Evolutionary conservation across 2,797 vertebrate genomes (phyloP), one percentile per base, ranked within the genome.

Genomic region (Tokudaia tokunoshimensis): DNA sequence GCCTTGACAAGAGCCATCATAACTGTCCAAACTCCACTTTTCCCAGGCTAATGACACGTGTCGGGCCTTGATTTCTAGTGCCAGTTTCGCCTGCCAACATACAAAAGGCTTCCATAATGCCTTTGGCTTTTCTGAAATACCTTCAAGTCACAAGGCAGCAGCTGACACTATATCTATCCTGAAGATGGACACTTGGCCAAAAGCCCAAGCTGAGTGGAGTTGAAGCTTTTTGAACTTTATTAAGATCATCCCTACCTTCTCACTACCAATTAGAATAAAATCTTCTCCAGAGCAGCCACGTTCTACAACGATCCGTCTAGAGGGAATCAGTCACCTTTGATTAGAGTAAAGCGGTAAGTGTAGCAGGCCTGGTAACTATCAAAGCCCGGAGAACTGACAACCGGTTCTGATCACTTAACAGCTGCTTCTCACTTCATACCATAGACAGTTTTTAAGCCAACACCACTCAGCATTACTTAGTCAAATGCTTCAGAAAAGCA

Each of bases 221-320:
- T 96, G 52, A 61, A 94, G n/a, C 29, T 92, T 95, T 92, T 94
- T 96, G 63, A 97, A 94, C 79, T 96, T 89, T 76, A 92, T 29
- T 94, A 92, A 91, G 97, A 95, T 92, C 47, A 96, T 65, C 94
- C 70, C 89, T 95, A 89, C 75, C 47, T 93, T 96, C 96, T 78
- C 47, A 91, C 26, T 96, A 86, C 84, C 95, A 97, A 97, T 96
- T 97, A 96, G 96, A 98, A 97, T 94, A 96, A 97, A 97, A 92
- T 92, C 50, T 65, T 97, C 85, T 85, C 83, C 57, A 94, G 79
- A 92, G 84, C 50, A 96, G 86, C n/a, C 72, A 79, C 29, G 37
- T 84, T 93, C 34, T 84, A 63, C 79, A 78, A 94, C 92, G 88
- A 94, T 96, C 67, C 11, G 91, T 72, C 55, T 63, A 76, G 37